These are phyloP conservation scores for Aphis craccivora DNA, from an alignment of 1,140 invertebrate species.

Conservation along the genomic window DNA sequence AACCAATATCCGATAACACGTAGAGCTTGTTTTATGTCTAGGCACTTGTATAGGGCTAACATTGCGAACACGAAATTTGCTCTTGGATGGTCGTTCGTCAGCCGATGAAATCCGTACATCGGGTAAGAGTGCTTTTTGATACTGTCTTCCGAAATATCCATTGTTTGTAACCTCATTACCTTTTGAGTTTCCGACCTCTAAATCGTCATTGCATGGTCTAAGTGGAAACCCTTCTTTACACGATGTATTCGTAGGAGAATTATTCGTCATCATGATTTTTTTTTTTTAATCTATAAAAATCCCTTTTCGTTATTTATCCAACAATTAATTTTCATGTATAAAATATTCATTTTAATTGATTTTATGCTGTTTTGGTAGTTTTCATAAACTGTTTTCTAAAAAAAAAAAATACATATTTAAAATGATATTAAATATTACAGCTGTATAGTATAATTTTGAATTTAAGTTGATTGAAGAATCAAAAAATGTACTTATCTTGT, in stretches of 20 bases:
- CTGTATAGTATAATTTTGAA: background rate
- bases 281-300: conserved; percentile 4
- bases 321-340: background rate
- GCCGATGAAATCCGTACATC: conserved; percentile 59
- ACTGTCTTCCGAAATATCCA: conserved; percentile 42
- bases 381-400: background rate
- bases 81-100: conserved; percentile 34
- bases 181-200: background rate
- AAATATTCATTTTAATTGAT: background rate
- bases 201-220: background rate
- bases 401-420: background rate
- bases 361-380: background rate
- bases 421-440: background rate
- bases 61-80: conserved; percentile 24
- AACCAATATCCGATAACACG: conserved; percentile 40
- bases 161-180: conserved; percentile 8
- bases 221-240: conserved; percentile 33
- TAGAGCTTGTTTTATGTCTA: conserved; percentile 42
- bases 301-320: background rate
- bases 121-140: conserved; percentile 48
- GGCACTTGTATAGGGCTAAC: conserved; percentile 44
- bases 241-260: background rate
- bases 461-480: background rate
- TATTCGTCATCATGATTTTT: background rate
- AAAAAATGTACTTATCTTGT: background rate